Evolutionary conservation across 2,113 vertebrate genomes (phyloP).

Genomic region (Glaucidium brasilianum): DNA sequence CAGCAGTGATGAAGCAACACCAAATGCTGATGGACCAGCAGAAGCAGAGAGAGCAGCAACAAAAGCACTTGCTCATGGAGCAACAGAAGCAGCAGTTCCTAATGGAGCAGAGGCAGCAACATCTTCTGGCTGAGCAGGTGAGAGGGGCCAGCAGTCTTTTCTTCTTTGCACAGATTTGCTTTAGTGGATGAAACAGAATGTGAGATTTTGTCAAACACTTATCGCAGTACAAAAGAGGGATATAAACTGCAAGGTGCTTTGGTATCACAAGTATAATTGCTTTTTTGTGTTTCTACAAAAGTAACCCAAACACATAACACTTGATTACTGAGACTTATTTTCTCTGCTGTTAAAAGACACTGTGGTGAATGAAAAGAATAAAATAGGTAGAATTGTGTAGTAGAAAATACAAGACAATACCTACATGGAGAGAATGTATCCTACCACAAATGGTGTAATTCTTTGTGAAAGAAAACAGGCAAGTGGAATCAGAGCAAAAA

Average conservation of each 20-base stretch:
- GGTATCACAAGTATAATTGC: background rate
- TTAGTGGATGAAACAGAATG: background rate
- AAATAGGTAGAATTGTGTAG: background rate
- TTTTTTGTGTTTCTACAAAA: background rate
- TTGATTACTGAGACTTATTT: background rate
- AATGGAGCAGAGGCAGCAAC: conserved; percentile 83
- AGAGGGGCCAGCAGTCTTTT: background rate
- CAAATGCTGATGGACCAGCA: conserved; percentile 86
- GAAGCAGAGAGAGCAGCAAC: conserved; percentile 80
- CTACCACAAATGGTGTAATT: background rate
- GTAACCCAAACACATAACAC: background rate
- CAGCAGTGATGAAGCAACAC: conserved; percentile 85
- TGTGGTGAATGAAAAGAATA: background rate
- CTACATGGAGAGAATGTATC: background rate
- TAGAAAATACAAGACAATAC: background rate
- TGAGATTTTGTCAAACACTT: background rate
- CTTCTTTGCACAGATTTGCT: background rate
- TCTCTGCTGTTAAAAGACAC: background rate
- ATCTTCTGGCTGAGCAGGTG: conserved; percentile 92
- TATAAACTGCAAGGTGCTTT: background rate
- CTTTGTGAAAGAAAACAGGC: background rate
- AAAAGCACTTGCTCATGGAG: conserved; percentile 74
- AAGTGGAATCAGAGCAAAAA: background rate
- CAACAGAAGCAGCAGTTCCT: conserved; percentile 83
- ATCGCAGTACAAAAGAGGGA: background rate